Conservation (phyloP, 2,888 invertebrate genomes). For the Cantharis rufa region DNA sequence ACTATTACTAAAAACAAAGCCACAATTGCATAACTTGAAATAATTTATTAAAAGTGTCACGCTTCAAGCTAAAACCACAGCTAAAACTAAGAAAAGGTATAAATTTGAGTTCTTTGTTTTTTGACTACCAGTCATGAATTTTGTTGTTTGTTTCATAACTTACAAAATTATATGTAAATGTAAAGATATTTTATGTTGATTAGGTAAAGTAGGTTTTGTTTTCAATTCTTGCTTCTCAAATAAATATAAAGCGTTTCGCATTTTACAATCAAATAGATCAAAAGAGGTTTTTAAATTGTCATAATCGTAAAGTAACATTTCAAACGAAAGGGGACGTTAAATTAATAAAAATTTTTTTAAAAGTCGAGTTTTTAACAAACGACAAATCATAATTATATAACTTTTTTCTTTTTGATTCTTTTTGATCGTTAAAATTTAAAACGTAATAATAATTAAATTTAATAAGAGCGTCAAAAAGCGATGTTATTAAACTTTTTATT, state of each 20-base stretch:
- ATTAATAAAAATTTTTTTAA: neutral
- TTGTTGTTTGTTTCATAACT: neutral
- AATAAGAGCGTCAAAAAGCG: too few relatives aligned
- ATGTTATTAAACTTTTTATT: too few relatives aligned
- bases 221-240: neutral
- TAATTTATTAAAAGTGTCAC: slow-evolving; percentile 27
- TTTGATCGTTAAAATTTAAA: too few relatives aligned
- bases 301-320: neutral
- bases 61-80: slow-evolving; percentile 9
- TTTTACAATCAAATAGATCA: neutral
- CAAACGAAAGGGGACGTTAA: neutral
- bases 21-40: slow-evolving; percentile 26
- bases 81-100: slow-evolving; percentile 7
- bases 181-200: neutral
- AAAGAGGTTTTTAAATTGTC: neutral
- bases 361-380: neutral
- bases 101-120: slow-evolving; percentile 2
- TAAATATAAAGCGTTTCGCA: neutral
- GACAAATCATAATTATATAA: neutral
- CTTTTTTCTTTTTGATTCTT: too few relatives aligned
- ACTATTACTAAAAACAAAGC: slow-evolving; percentile 18
- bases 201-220: neutral
- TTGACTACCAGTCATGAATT: neutral
- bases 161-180: neutral
- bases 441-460: too few relatives aligned